A percentile compares a stretch with the other conserved stretches of the same genome.
Evolutionary conservation across 2,113 vertebrate genomes (phyloP).

Genomic region (Pithys albifrons): DNA sequence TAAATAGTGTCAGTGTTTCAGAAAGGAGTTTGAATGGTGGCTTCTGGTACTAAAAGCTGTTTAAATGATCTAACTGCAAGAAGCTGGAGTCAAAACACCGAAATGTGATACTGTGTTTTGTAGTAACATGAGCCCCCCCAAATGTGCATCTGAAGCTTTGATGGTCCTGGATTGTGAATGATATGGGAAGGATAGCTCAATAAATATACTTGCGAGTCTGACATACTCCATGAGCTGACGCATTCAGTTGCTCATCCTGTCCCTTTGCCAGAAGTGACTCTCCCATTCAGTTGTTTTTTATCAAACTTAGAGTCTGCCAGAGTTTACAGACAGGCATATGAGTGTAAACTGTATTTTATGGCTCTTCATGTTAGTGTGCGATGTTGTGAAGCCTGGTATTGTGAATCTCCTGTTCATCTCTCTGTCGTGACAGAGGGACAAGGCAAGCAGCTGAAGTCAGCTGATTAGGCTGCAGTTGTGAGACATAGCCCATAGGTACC

Average conservation of each 20-base stretch:
- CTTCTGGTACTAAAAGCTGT: neutral
- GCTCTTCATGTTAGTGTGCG: neutral
- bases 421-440: neutral
- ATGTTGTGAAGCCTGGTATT: neutral
- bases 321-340: neutral
- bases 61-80: neutral
- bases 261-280: constrained; percentile 8
- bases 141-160: neutral
- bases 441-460: neutral
- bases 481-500: neutral
- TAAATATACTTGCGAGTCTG: neutral
- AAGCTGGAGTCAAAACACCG: neutral
- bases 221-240: neutral
- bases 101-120: neutral
- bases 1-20: neutral
- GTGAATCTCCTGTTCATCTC: neutral
- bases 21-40: neutral
- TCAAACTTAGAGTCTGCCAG: neutral
- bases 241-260: constrained; percentile 31
- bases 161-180: neutral
- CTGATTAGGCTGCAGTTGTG: neutral
- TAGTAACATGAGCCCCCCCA: neutral
- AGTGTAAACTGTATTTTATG: neutral
- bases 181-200: neutral
- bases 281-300: neutral